Conservation (phyloP, 2,888 invertebrate genomes). For the Conistra vaccinii region DNA sequence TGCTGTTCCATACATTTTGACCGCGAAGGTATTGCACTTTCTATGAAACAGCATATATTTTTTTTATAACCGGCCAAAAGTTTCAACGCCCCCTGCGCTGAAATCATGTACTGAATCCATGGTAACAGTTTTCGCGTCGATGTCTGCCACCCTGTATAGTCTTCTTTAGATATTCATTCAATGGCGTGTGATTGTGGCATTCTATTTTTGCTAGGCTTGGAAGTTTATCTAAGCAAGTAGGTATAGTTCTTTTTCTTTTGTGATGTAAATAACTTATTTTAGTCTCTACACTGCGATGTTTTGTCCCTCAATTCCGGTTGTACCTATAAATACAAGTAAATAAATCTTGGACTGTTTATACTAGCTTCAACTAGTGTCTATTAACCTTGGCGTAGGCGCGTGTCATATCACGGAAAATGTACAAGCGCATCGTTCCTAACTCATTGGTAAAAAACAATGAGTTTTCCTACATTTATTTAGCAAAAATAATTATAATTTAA, state of each 20-base stretch:
- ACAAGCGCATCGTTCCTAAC: conserved; percentile 21
- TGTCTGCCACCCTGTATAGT: no score
- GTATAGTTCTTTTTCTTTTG: conserved; percentile 8
- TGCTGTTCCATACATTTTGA: no score
- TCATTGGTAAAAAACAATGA: neutral
- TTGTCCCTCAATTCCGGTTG: conserved; percentile 16
- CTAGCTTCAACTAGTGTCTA: conserved; percentile 61
- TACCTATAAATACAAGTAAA: conserved; percentile 28
- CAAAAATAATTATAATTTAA: no score
- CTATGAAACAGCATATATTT: no score
- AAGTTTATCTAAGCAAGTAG: neutral
- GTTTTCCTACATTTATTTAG: no score
- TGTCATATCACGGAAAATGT: conserved; percentile 52
- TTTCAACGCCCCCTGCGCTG: no score
- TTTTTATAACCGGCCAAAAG: no score
- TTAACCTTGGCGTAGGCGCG: conserved; percentile 57
- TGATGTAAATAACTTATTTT: conserved; percentile 12
- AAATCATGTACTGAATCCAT: no score
- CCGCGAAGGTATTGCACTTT: no score
- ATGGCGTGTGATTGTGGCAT: neutral
- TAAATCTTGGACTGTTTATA: conserved; percentile 53
- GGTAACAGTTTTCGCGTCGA: no score
- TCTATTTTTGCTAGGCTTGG: neutral
- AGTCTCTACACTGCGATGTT: neutral
- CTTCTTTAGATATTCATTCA: neutral